Percentiles rank a stretch among this genome's conserved stretches.
Conservation (phyloP, 2,113 vertebrate genomes). For the Charadrius vociferus region DNA sequence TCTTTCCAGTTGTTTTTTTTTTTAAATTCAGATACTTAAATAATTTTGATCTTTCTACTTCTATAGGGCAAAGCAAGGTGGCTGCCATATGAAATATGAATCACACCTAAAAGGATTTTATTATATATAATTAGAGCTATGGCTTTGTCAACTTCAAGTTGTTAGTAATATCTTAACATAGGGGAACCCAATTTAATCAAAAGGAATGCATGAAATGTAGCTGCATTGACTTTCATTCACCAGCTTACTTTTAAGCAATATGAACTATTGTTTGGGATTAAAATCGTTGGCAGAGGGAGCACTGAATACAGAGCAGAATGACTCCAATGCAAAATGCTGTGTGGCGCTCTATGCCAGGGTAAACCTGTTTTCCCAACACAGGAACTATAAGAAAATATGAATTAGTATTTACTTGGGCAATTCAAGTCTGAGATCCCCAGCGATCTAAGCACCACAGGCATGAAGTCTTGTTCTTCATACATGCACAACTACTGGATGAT, state of each 20-base stretch:
- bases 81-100: not conserved
- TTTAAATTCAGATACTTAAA: not conserved
- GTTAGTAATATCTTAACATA: not conserved
- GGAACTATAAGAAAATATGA: not conserved
- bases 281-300: not conserved
- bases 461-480: not conserved
- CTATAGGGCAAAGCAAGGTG: not conserved
- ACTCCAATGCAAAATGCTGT: not conserved
- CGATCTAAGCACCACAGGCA: not conserved
- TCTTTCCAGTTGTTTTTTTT: not conserved
- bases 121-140: not conserved
- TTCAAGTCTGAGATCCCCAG: not conserved
- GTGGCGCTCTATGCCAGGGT: not conserved
- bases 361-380: not conserved
- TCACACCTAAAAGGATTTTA: not conserved
- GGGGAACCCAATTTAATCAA: not conserved
- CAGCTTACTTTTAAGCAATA: not conserved
- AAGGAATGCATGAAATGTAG: not conserved
- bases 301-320: not conserved
- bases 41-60: not conserved
- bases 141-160: not conserved
- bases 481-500: not conserved
- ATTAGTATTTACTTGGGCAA: not conserved
- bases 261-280: not conserved
- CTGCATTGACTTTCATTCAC: not conserved